Evolutionary conservation across 1,140 invertebrate species (phyloP), one percentile per base, ranked within the genome.

Genomic region (Metaphire vulgaris): DNA sequence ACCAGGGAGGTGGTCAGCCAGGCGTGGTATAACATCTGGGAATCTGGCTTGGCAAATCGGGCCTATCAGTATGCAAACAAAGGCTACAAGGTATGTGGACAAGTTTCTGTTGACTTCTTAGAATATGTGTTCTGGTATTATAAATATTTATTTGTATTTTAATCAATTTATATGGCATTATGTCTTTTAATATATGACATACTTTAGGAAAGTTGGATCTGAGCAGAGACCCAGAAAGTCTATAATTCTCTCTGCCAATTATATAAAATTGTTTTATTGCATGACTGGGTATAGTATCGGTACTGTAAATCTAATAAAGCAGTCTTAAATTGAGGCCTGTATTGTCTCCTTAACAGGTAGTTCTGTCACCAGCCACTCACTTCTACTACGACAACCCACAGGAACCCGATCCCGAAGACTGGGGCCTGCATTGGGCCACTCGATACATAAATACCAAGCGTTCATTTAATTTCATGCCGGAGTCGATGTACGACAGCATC

Each of bases 361-460:
- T 85, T 0, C 71, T 84, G 69, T 75, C 81, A 0, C 80, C 80
- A 33, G 83, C 80, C 1, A 83, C 82, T 28, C 81, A 83, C 74
- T 66, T 83, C 12, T 85, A 85, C 77, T 81, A 83, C 74, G 84
- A 85, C 72, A 82, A 83, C 41, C 81, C 82, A 0, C 80, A 85
- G 26, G 84, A 84, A 67, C 83, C 83, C 0, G 82, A 85, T 69
- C 83, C 84, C 0, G 78, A 79, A 33, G 82, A 83, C 67, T 77
- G 81, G 12, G 84, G 84, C 0, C 72, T 81, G 1, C 83, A 83
- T 72, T 85, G 84, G 84, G 83, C 82, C 0, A 78, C 81, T 0
- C 76, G n/a, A 80, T 78, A 81, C 77, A 78, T 78, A 2, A 81
- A 83, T 70, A 81, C 82, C 1, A 69, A 71, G 15, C 80, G 82